Conservation (phyloP, 2,797 vertebrate genomes). For the Melanogrammus aeglefinus region DNA sequence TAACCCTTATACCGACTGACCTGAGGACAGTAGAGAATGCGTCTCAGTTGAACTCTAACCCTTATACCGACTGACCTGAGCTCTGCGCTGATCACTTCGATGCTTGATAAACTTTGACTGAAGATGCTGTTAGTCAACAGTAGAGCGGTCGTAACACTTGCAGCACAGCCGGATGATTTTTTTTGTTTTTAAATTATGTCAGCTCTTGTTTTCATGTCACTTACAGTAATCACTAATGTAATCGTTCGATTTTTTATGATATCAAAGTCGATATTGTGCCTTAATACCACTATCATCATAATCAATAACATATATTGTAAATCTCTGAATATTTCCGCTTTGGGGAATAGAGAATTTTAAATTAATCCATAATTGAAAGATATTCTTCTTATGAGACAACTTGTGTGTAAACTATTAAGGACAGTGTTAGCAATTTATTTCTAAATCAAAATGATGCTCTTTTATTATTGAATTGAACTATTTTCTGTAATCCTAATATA, state of each 20-base stretch:
- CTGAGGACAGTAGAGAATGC: too few species aligned
- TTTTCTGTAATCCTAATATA: not conserved
- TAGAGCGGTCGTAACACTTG: conserved; percentile 22
- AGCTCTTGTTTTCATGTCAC: not conserved
- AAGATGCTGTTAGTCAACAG: conserved; percentile 26
- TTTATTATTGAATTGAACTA: not conserved
- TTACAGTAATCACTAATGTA: not conserved
- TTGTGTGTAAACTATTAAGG: conserved; percentile 33
- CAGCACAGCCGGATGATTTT: conserved; percentile 13
- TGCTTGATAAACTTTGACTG: not conserved
- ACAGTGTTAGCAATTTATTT: conserved; percentile 21
- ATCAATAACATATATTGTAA: not conserved
- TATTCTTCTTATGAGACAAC: conserved; percentile 10
- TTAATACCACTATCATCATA: not conserved
- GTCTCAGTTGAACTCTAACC: too few species aligned
- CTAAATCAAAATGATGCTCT: conserved; percentile 2
- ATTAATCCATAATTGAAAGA: not conserved
- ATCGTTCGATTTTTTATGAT: not conserved
- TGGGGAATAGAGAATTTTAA: not conserved
- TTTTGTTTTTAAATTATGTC: not conserved
- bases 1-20: too few species aligned
- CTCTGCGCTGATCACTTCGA: not conserved
- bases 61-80: too few species aligned
- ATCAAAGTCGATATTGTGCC: not conserved
- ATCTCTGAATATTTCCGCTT: not conserved